These are phyloP conservation scores for Acomys russatus DNA, from an alignment of 2,797 vertebrate genomes.

Conservation along the genomic window DNA sequence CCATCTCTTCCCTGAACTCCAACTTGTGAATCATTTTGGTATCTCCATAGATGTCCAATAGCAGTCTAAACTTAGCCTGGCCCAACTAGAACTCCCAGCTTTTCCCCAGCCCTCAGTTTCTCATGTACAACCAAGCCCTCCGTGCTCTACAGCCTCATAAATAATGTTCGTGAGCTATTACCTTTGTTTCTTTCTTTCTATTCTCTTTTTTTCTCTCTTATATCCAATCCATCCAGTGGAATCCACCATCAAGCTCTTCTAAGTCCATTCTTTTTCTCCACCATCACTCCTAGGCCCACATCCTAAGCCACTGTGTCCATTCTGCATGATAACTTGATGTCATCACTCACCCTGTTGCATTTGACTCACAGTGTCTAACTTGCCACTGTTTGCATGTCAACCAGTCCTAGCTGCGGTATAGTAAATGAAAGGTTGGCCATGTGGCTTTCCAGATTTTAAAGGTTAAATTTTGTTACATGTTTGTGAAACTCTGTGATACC, in stretches of 20 bases:
- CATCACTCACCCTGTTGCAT: not conserved
- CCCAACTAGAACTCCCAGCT: not conserved
- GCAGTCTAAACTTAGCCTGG: not conserved
- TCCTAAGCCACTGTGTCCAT: not conserved
- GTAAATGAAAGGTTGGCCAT: not conserved
- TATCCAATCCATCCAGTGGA: not conserved
- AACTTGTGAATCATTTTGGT: not conserved
- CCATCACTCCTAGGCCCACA: not conserved
- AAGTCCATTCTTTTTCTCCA: not conserved
- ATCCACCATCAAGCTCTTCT: not conserved
- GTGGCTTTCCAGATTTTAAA: not conserved
- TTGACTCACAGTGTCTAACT: not conserved
- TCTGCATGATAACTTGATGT: no score
- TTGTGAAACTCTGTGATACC: not conserved
- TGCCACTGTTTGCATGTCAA: not conserved
- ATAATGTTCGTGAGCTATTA: not conserved
- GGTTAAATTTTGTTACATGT: not conserved
- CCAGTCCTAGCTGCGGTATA: not conserved
- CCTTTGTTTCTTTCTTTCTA: not conserved
- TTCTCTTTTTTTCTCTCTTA: not conserved
- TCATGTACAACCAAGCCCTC: not conserved
- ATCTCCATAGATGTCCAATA: not conserved
- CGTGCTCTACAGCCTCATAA: not conserved
- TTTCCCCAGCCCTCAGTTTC: not conserved
- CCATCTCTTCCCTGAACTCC: not conserved